Evolutionary conservation across 1,140 invertebrate species (phyloP).

Genomic region (Philopotamus ludificatus): DNA sequence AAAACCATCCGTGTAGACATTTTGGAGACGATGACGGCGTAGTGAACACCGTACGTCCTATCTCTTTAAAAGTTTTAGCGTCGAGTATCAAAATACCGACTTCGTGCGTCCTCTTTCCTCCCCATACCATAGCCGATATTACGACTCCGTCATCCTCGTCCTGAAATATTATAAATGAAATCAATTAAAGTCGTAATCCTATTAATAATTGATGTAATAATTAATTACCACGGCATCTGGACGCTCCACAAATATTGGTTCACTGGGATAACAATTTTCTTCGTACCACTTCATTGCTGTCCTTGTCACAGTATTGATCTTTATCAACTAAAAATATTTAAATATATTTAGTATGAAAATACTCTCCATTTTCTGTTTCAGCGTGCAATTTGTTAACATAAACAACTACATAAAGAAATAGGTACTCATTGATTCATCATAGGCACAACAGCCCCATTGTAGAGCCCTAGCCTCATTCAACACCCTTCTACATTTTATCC

Average conservation of each 20-base stretch:
- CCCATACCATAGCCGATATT: conserved; percentile 69
- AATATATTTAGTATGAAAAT: too few relatives aligned
- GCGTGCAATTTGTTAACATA: background rate
- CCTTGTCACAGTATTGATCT: conserved; percentile 71
- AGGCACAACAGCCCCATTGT: too few relatives aligned
- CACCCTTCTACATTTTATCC: too few relatives aligned
- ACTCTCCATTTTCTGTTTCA: too few relatives aligned
- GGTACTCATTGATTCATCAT: too few relatives aligned
- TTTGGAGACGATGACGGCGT: conserved; percentile 74
- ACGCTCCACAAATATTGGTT: conserved; percentile 79
- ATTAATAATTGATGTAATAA: conserved; percentile 10
- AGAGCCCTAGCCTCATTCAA: too few relatives aligned
- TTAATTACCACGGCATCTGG: conserved; percentile 64
- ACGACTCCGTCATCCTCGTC: conserved; percentile 75
- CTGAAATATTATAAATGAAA: conserved; percentile 47
- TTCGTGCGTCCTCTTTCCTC: conserved; percentile 57
- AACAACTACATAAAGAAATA: too few relatives aligned
- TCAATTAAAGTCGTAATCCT: conserved; percentile 5
- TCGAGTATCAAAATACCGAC: conserved; percentile 70
- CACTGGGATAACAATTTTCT: conserved; percentile 74
- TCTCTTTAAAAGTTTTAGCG: conserved; percentile 65
- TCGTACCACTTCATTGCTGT: conserved; percentile 71
- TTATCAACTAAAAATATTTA: conserved; percentile 64
- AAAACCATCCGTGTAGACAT: conserved; percentile 80
- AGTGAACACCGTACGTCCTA: conserved; percentile 65